Base-by-base conservation (phyloP, 2,113 vertebrate genomes). In the Trogon surrucura region DNA sequence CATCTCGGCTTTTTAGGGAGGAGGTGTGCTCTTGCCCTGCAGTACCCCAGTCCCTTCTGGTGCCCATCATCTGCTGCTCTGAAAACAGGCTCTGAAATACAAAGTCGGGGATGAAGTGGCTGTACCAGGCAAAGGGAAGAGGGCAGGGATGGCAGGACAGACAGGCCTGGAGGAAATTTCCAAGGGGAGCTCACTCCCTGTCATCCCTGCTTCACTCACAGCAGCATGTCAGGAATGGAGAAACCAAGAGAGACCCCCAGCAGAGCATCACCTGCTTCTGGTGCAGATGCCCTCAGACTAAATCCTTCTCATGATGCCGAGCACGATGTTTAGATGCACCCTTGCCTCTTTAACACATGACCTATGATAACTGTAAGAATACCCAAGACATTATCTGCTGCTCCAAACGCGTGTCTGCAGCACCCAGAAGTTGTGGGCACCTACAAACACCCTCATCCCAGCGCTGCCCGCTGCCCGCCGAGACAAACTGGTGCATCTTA, bases 171-270 rank as follows among this genome's bases (percentile, higher is more conserved):
- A 11, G 38, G 14, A 34, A 3, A 8, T 23, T 65, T 60, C 20
- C 2, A 0, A 9, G 29, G 32, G 36, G 8, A 89, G 14, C 19
- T 34, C 1, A 0, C 13, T 67, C 23, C 12, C 38, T 4, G 1
- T 60, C 41, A 73, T 16, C 16, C 11, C 30, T 53, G 57, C 51
- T 54, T 85, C 45, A 34, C 20, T 30, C 26, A 18, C 34, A 29
- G 23, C 62, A 73, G 45, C 25, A 32, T 18, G 77, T n/a, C 53
- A 72, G 47, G 26, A 41, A 61, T 1, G 9, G 53, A 47, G 51
- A 75, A 70, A 47, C 11, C 0, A 1, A 47, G 44, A 85, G 62
- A 44, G 20, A 62, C 23, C 4, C 22, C 25, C 23, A 44, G 41
- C 71, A 74, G 29, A 74, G 50, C 23, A 65, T 48, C 16, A 5